These are phyloP conservation scores for Hippolais icterina DNA, from an alignment of 2,113 vertebrate species.

Conservation along the genomic window DNA sequence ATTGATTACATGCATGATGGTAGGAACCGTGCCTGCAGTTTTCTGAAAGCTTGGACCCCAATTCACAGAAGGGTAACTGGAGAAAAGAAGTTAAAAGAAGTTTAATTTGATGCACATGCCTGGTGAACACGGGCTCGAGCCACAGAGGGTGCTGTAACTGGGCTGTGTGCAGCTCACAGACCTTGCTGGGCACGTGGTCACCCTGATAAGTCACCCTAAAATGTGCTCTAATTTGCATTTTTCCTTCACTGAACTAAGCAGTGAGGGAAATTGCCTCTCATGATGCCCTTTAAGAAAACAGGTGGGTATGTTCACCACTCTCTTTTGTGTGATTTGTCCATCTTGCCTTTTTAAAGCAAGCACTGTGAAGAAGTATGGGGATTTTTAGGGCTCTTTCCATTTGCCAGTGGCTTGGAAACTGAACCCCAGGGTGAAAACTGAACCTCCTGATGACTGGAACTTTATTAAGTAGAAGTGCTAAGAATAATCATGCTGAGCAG, in stretches of 20 bases:
- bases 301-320: neutral
- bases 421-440: neutral
- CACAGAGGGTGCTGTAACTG: neutral
- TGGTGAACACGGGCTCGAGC: neutral
- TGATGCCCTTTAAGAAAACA: neutral
- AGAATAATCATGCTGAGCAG: neutral
- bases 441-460: neutral
- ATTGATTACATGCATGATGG: conserved; percentile 23
- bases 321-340: neutral
- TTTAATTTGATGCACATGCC: neutral
- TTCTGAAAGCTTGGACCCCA: conserved; percentile 1
- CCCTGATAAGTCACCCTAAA: neutral
- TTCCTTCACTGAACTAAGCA: neutral
- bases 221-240: neutral
- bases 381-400: neutral
- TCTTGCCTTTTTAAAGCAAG: neutral
- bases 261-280: neutral
- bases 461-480: neutral
- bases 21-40: neutral
- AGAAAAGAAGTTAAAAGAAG: neutral
- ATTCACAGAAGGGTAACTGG: neutral
- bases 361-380: accelerated
- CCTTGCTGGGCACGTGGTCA: neutral
- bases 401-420: neutral
- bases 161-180: neutral